Conservation (phyloP, 2,113 vertebrate genomes). For the Toxostoma redivivum region DNA sequence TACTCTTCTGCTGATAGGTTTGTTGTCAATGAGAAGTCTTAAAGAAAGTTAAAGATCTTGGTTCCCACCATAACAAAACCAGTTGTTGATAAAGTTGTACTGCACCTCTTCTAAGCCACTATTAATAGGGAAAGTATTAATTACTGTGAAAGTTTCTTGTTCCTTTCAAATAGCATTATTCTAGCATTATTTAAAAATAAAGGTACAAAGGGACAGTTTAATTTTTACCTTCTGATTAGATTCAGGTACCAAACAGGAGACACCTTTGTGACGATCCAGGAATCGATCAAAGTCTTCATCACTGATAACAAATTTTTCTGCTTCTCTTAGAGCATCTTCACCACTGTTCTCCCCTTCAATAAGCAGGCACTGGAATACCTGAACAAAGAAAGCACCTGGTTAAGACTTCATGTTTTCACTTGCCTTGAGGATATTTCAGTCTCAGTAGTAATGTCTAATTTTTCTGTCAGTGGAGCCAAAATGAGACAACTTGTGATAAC, state of each 20-base stretch:
- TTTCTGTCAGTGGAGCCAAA: not conserved
- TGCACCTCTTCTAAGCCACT: not conserved
- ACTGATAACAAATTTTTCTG: slow-evolving; percentile 83
- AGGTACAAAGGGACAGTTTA: not conserved
- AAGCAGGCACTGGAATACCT: slow-evolving; percentile 94
- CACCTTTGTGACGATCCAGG: slow-evolving; percentile 78
- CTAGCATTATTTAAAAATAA: not conserved
- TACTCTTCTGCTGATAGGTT: not conserved
- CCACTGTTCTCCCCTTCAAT: slow-evolving; percentile 92
- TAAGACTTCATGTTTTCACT: not conserved
- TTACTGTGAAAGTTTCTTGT: not conserved
- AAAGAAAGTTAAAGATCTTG: not conserved
- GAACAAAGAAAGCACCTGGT: not conserved
- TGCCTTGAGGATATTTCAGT: not conserved
- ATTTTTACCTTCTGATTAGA: slow-evolving; percentile 89
- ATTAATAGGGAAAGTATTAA: not conserved
- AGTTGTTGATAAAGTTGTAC: not conserved
- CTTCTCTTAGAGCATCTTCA: slow-evolving; percentile 83
- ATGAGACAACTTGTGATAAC: not conserved
- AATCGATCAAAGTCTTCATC: slow-evolving; percentile 85
- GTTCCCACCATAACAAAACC: not conserved
- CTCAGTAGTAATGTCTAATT: not conserved
- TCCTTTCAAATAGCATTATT: not conserved
- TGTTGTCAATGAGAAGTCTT: not conserved
- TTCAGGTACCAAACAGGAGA: slow-evolving; percentile 88